A percentile compares a stretch with the other conserved stretches of the same genome.
phyloP scores from a whole-genome alignment of 92 coral and sea anemone genomes.

The Actinostola sp. region DNA sequence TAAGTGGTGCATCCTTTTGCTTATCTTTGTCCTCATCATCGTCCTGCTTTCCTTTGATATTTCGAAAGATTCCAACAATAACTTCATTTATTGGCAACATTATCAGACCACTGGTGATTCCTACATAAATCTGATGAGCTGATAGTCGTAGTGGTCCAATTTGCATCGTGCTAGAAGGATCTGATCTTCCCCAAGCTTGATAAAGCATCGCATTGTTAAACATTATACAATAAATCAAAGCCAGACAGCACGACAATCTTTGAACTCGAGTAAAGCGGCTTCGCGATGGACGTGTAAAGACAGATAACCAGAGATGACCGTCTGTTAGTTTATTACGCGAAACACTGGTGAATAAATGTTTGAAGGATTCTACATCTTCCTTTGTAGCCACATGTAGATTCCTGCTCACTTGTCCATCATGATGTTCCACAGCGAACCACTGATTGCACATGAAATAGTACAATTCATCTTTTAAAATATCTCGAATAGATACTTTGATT shows the following conservation, averaged over 20 bases:
- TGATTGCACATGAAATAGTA: slow-evolving; percentile 85
- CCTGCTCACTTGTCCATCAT: slow-evolving; percentile 82
- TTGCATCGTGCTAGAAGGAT: slow-evolving; percentile 33
- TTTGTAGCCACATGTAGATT: slow-evolving; percentile 66
- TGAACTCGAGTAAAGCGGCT: slow-evolving; percentile 89
- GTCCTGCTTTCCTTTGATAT: slow-evolving; percentile 49
- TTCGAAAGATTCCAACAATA: slow-evolving; percentile 65
- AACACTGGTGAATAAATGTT: slow-evolving; percentile 58
- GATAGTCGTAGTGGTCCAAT: slow-evolving; percentile 55
- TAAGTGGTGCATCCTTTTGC: slow-evolving; percentile 23
- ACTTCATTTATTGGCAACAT: slow-evolving; percentile 75
- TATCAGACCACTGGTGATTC: slow-evolving; percentile 67
- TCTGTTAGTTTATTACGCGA: slow-evolving; percentile 69
- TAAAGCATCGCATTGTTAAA: slow-evolving; percentile 73
- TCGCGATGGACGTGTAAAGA: slow-evolving; percentile 69
- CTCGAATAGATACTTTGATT: slow-evolving; percentile 78
- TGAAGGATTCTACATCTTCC: slow-evolving; percentile 68
- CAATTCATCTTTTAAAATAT: slow-evolving; percentile 59
- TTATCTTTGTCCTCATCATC: slow-evolving; percentile 8
- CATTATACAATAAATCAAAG: slow-evolving; percentile 75
- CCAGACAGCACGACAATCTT: slow-evolving; percentile 86
- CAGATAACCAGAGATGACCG: slow-evolving; percentile 89
- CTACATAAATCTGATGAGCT: slow-evolving; percentile 56
- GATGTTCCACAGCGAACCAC: slow-evolving; percentile 95
- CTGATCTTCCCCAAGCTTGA: slow-evolving; percentile 41